Percentiles rank a stretch among this genome's conserved stretches.
These are phyloP conservation scores for Tylochromis polylepis DNA, from an alignment of 2,113 vertebrate species.

Conservation along the genomic window DNA sequence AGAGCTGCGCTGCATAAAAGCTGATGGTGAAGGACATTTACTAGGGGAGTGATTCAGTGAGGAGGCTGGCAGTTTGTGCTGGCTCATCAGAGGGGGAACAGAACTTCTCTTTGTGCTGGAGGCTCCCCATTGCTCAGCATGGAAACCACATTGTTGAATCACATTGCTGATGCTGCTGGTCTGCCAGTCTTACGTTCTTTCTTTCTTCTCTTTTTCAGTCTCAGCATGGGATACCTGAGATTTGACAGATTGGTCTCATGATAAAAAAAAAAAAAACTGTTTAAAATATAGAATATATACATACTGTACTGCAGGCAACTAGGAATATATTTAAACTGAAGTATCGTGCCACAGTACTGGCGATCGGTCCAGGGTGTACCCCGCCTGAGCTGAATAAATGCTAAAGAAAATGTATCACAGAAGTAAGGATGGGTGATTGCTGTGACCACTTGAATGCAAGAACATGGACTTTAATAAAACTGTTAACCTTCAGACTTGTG, in stretches of 20 bases:
- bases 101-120: conserved; percentile 50
- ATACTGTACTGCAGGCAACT: fast-evolving
- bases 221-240: background rate
- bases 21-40: conserved; percentile 67
- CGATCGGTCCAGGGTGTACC: fast-evolving
- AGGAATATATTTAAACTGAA: background rate
- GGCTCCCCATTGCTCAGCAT: conserved; percentile 31
- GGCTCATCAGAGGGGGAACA: conserved; percentile 60
- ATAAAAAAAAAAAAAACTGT: background rate
- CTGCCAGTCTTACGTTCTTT: background rate
- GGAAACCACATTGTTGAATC: conserved; percentile 41
- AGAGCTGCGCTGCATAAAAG: conserved; percentile 59
- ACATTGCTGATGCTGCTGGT: conserved; percentile 13
- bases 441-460: background rate
- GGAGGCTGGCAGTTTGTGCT: conserved; percentile 56
- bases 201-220: background rate
- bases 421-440: background rate
- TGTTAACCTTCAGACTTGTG: background rate
- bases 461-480: background rate
- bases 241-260: background rate
- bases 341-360: background rate
- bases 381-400: background rate
- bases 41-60: conserved; percentile 63
- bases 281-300: background rate
- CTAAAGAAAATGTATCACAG: background rate